phyloP scores from a whole-genome alignment of 2,797 vertebrate species.

The Cygnus olor region DNA sequence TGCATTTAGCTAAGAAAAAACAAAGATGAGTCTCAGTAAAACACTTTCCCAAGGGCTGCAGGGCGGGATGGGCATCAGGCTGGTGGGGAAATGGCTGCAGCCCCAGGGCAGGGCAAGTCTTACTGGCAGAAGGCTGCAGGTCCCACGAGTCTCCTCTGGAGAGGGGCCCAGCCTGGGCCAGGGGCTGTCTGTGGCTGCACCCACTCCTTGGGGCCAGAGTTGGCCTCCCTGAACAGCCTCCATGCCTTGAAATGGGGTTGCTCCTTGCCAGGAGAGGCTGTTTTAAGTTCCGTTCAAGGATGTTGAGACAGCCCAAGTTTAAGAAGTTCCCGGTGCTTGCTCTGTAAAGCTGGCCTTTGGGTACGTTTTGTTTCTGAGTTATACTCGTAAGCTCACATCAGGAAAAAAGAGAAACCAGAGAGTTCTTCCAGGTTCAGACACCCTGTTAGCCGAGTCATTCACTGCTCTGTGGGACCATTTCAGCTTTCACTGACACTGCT shows the following conservation, averaged over 20 bases:
- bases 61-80: constrained; percentile 47
- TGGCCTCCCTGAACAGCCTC: constrained; percentile 38
- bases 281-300: not conserved
- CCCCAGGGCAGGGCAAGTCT: constrained; percentile 74
- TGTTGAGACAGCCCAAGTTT: not conserved
- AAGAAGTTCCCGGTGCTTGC: not conserved
- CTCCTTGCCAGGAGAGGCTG: not conserved
- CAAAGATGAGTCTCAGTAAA: constrained; percentile 34
- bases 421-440: not conserved
- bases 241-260: not conserved
- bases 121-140: constrained; percentile 68
- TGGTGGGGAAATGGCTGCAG: constrained; percentile 53
- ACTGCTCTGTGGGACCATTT: not conserved
- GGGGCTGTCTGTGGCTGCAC: constrained; percentile 48
- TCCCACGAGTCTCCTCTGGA: constrained; percentile 68
- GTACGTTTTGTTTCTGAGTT: not conserved
- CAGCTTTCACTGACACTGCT: not conserved
- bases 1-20: not conserved
- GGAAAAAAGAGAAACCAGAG: not conserved
- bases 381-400: not conserved
- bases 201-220: constrained; percentile 40
- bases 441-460: not conserved
- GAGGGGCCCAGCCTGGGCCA: constrained; percentile 61
- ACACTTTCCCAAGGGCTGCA: constrained; percentile 62
- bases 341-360: not conserved